These are phyloP conservation scores for Nettapus auritus DNA, from an alignment of 2,113 vertebrate species.

Conservation along the genomic window DNA sequence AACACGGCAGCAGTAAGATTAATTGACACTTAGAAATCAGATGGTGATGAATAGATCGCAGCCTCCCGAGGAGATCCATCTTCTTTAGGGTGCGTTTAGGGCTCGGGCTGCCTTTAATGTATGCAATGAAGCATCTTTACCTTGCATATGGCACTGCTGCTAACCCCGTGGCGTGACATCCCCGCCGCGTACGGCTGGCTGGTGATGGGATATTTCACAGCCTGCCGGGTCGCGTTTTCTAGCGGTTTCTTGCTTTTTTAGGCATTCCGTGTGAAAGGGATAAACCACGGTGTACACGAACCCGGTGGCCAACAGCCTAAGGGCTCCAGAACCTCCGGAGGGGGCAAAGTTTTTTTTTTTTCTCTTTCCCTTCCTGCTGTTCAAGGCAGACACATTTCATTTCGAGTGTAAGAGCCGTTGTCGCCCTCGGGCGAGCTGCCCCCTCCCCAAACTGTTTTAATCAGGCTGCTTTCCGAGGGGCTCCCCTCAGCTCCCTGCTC, in stretches of 20 bases:
- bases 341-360: conserved; percentile 44
- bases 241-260: conserved; percentile 32
- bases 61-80: conserved; percentile 36
- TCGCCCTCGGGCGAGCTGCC: conserved; percentile 54
- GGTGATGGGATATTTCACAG: conserved; percentile 48
- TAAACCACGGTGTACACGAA: not conserved
- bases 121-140: conserved; percentile 68
- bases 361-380: not conserved
- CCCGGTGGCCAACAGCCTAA: conserved; percentile 40
- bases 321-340: conserved; percentile 30
- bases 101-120: conserved; percentile 58
- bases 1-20: conserved; percentile 36
- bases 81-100: conserved; percentile 46
- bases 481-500: not conserved
- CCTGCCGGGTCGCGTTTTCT: not conserved
- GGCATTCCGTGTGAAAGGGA: conserved; percentile 13
- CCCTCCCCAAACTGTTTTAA: conserved; percentile 51
- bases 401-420: conserved; percentile 39
- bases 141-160: conserved; percentile 33
- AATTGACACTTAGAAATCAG: conserved; percentile 47
- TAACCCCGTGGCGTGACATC: conserved; percentile 41
- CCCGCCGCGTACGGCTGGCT: conserved; percentile 15
- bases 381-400: conserved; percentile 10
- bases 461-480: conserved; percentile 27
- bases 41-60: conserved; percentile 33